phyloP scores from a whole-genome alignment of 2,797 vertebrate species.

The Novumbra hubbsi region DNA sequence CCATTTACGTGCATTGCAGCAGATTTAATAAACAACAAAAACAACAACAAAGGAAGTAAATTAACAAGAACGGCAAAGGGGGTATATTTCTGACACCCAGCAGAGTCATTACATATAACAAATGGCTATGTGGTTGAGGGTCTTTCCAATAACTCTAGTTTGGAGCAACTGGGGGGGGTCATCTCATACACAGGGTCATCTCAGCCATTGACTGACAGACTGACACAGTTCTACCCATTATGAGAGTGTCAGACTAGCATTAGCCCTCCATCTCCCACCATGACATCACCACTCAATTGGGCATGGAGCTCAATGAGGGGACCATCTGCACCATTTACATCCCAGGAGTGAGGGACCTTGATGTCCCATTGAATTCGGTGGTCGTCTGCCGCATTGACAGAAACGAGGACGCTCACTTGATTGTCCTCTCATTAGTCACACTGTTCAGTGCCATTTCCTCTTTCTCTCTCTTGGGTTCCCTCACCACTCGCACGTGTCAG shows the following conservation, averaged over 20 bases:
- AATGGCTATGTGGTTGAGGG: slow-evolving; percentile 19
- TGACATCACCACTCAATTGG: slow-evolving; percentile 43
- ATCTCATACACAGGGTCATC: slow-evolving; percentile 41
- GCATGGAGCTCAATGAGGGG: slow-evolving; percentile 47
- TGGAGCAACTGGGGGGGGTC: slow-evolving; percentile 29
- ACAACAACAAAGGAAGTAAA: slow-evolving; percentile 9
- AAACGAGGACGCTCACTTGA: slow-evolving; percentile 58
- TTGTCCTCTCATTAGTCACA: slow-evolving; percentile 71
- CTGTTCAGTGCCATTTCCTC: slow-evolving; percentile 64
- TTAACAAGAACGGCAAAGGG: slow-evolving; percentile 5
- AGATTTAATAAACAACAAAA: slow-evolving; percentile 23
- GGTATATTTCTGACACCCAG: slow-evolving; percentile 30
- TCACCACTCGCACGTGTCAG: slow-evolving; percentile 31
- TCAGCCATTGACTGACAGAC: slow-evolving; percentile 39
- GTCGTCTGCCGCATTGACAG: slow-evolving; percentile 41
- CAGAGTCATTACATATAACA: slow-evolving; percentile 6
- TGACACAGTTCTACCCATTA: slow-evolving; percentile 27
- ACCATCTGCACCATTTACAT: slow-evolving; percentile 52
- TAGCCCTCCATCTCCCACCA: slow-evolving; percentile 30
- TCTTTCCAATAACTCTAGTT: slow-evolving; percentile 19
- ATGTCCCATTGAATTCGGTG: slow-evolving; percentile 49
- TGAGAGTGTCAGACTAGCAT: slow-evolving; percentile 27
- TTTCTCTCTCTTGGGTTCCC: slow-evolving; percentile 41
- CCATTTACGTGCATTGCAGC: slow-evolving; percentile 4
- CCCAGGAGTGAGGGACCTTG: slow-evolving; percentile 54